Percentiles rank a stretch among this genome's conserved stretches.
These are phyloP conservation scores for Alaudala cheleensis DNA, from an alignment of 2,113 vertebrate species.

Conservation along the genomic window DNA sequence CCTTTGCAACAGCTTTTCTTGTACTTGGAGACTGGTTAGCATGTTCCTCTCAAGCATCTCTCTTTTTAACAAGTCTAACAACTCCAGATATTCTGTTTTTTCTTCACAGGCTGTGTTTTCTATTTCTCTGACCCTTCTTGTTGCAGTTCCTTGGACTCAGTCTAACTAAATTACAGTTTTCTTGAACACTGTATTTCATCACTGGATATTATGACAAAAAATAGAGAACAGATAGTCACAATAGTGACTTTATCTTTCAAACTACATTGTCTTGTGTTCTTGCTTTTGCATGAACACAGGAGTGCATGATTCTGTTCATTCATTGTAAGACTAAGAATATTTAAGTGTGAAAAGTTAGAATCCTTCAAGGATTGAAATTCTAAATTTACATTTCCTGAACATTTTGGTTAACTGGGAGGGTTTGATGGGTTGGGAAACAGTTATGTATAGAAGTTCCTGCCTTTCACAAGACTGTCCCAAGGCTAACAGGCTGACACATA, in stretches of 20 bases:
- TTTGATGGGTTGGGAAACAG: not conserved
- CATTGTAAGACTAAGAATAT: not conserved
- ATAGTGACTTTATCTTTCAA: not conserved
- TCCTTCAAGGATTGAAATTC: not conserved
- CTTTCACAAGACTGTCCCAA: not conserved
- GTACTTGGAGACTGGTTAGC: not conserved
- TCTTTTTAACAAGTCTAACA: not conserved
- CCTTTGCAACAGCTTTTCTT: not conserved
- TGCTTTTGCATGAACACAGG: not conserved
- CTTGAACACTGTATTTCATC: not conserved
- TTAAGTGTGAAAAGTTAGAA: not conserved
- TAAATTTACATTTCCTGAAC: not conserved
- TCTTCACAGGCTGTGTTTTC: not conserved
- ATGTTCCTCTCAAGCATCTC: not conserved
- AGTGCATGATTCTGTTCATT: not conserved
- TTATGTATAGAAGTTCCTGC: not conserved
- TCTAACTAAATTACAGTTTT: not conserved
- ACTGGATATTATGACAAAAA: not conserved
- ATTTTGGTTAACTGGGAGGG: not conserved
- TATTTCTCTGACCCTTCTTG: not conserved
- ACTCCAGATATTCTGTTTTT: not conserved
- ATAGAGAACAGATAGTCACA: not conserved
- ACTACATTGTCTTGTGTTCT: rapidly evolving
- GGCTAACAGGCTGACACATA: not conserved
- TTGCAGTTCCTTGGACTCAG: not conserved